These are phyloP conservation scores for Eriosoma lanigerum DNA, from an alignment of 1,140 invertebrate genomes.

Conservation along the genomic window DNA sequence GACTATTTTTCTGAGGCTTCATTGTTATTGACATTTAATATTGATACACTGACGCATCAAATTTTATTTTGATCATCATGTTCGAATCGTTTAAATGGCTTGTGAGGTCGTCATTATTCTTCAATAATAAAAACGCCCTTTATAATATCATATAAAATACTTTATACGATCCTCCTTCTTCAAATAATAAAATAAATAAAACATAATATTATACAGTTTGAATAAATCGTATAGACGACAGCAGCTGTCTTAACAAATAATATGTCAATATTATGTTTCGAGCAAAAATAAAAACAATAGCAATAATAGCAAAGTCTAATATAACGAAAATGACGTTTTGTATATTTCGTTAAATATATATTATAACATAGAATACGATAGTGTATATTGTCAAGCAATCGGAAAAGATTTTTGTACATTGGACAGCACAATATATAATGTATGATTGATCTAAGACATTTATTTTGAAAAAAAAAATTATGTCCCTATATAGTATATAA, in stretches of 20 bases:
- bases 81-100: too few relatives aligned
- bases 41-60: too few relatives aligned
- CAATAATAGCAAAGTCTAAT: not conserved
- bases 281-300: not conserved
- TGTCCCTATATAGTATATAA: too few relatives aligned
- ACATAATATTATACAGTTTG: not conserved
- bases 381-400: not conserved
- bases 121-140: not conserved
- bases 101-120: not conserved
- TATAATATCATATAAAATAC: not conserved
- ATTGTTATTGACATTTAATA: too few relatives aligned
- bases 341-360: not conserved
- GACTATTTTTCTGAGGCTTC: too few relatives aligned
- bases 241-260: conserved; percentile 9
- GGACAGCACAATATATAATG: not conserved
- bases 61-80: too few relatives aligned
- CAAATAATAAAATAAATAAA: not conserved
- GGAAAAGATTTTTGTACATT: too few relatives aligned
- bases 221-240: conserved; percentile 25
- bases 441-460: not conserved
- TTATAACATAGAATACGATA: too few relatives aligned
- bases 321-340: not conserved
- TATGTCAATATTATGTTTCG: conserved; percentile 21
- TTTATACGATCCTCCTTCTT: not conserved
- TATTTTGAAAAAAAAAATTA: not conserved